Evolutionary conservation across 2,888 invertebrate genomes (phyloP).

Genomic region (Sinotaia quadrata): DNA sequence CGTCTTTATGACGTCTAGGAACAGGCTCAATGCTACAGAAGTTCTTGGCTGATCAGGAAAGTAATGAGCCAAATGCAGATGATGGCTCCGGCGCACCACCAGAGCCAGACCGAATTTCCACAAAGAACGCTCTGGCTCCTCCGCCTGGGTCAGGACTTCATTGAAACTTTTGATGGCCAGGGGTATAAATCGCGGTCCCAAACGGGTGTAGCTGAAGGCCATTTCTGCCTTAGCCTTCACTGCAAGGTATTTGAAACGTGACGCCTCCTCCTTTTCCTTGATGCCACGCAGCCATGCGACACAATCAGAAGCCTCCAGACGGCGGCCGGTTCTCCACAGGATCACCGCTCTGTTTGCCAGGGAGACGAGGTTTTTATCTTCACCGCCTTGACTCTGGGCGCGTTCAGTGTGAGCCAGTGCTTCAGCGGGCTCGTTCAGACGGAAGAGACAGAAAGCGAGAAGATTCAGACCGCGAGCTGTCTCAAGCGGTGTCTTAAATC

Average conservation of each 20-base stretch:
- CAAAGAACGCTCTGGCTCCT: constrained; percentile 1
- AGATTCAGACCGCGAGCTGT: constrained; percentile 15
- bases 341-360: constrained; percentile 25
- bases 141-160: constrained; percentile 3
- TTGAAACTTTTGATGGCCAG: background rate
- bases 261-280: background rate
- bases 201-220: constrained; percentile 22
- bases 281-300: background rate
- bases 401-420: background rate
- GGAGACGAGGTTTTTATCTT: constrained; percentile 14
- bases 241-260: background rate
- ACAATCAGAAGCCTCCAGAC: background rate
- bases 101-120: constrained; percentile 22
- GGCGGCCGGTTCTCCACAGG: background rate
- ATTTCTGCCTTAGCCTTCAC: constrained; percentile 21
- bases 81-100: background rate
- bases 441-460: constrained; percentile 3
- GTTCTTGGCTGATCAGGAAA: background rate
- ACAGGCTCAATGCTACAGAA: background rate
- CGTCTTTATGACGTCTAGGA: background rate
- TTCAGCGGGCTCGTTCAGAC: background rate
- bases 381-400: background rate
- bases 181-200: background rate
- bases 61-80: background rate
- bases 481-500: constrained; percentile 6